Evolutionary conservation across 2,888 invertebrate genomes (phyloP), one percentile per base, ranked within the genome.

Genomic region (Matsumyia berberina): DNA sequence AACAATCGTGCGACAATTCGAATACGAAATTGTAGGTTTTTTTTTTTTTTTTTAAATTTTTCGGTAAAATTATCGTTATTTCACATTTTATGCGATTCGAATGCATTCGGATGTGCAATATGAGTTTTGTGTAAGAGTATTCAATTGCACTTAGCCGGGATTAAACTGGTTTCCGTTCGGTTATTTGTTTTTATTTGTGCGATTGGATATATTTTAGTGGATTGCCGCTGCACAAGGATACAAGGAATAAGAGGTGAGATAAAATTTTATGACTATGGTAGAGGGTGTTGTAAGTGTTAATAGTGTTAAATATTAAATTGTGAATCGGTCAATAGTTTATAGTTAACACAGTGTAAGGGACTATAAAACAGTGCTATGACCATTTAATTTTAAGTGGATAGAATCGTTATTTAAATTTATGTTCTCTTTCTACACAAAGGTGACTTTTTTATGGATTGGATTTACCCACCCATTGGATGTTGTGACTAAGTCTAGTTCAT

Each of bases 41-140:
- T 67, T 62, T 24, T 7, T 44, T 19, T 24, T 64, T 19, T 44
- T 53, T 44, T 62, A 8, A 24, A 51, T 69, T 70, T 24, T 46
- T 62, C 72, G 49, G 29, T 49, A 42, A 60, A 67, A 57, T 78
- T 83, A 73, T 78, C 79, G 35, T 69, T 74, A 79, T 78, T 62
- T 62, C 29, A 39, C 11, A n/a, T 64, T 62, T 83, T 67, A 62
- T 73, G 62, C 73, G 67, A 62, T 73, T 67, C 64, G 83, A 83
- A 79, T 83, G 83, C 79, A 53, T 79, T 73, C 73, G 73, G 79
- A 83, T 79, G 83, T 79, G 69, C 83, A 58, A 57, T 79, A 79
- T 83, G 83, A 42, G 67, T 55, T 74, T 60, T 69, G 49, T 67
- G 42, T 83, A 73, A 73, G 35, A 31, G 64, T 53, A 57, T 79